Evolutionary conservation across 2,113 vertebrate genomes (phyloP).

Genomic region (Gambusia affinis): DNA sequence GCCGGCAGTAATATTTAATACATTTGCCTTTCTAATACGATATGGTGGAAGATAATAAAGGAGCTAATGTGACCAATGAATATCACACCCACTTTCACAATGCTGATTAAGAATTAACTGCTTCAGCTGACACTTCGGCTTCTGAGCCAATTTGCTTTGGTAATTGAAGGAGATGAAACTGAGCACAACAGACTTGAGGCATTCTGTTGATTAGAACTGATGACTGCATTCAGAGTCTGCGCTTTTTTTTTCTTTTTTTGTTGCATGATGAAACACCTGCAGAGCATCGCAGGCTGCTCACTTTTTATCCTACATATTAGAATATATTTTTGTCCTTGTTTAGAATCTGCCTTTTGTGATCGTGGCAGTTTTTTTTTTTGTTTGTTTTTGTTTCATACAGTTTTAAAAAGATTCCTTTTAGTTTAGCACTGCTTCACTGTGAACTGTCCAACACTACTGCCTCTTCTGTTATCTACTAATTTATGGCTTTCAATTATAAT

Average conservation of each 20-base stretch:
- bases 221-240: constrained; percentile 47
- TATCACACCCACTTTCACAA: constrained; percentile 45
- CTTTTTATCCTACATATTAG: not conserved
- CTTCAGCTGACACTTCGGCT: constrained; percentile 55
- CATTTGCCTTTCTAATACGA: constrained; percentile 14
- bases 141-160: constrained; percentile 59
- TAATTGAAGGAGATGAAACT: constrained; percentile 70
- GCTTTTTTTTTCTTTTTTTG: not conserved
- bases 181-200: constrained; percentile 61
- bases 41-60: constrained; percentile 43
- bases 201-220: constrained; percentile 64
- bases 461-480: constrained; percentile 5
- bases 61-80: constrained; percentile 29
- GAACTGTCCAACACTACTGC: not conserved
- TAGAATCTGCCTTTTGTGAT: not conserved
- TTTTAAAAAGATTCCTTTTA: not conserved
- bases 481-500: constrained; percentile 2
- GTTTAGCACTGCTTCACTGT: constrained; percentile 3
- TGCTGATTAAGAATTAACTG: constrained; percentile 57
- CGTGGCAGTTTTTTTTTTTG: constrained; percentile 4
- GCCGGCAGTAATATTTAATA: constrained; percentile 36
- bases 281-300: not conserved
- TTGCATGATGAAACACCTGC: constrained; percentile 1
- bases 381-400: not conserved
- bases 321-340: not conserved